phyloP scores from a whole-genome alignment of 2,797 vertebrate species.

The Molossus molossus region DNA sequence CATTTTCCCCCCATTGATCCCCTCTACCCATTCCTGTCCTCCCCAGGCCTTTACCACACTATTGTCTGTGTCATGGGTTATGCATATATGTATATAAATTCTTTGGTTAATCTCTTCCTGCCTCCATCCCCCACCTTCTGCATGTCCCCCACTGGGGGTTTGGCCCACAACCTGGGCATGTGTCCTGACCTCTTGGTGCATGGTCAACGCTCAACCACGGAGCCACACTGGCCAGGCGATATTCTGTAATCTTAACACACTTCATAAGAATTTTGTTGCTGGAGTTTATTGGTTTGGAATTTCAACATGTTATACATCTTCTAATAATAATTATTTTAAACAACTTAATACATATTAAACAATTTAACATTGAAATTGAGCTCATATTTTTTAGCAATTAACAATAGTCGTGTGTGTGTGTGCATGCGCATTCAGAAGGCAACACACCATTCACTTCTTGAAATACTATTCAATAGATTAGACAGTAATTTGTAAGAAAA shows the following conservation, averaged over 20 bases:
- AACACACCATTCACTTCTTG: neutral
- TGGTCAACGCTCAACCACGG: too few species aligned
- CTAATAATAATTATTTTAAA: neutral
- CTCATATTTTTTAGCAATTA: neutral
- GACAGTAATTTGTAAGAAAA: slow-evolving; percentile 33
- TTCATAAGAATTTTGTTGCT: neutral
- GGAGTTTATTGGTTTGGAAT: neutral
- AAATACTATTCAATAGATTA: slow-evolving; percentile 35
- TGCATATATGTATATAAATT: too few species aligned
- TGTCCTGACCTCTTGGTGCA: too few species aligned
- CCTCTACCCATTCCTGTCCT: too few species aligned
- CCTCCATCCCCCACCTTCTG: too few species aligned
- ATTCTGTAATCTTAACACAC: neutral
- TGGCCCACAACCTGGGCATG: too few species aligned
- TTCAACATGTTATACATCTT: neutral
- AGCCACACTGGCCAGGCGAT: neutral
- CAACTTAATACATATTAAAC: neutral
- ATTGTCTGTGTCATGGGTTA: too few species aligned
- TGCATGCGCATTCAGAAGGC: neutral
- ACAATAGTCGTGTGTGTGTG: neutral
- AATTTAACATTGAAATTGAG: neutral
- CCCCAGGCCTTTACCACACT: too few species aligned
- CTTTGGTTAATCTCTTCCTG: too few species aligned
- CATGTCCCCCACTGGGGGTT: too few species aligned
- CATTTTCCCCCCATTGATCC: too few species aligned